Evolutionary conservation across 2,797 vertebrate species (phyloP).

Genomic region (Danio tinwini): DNA sequence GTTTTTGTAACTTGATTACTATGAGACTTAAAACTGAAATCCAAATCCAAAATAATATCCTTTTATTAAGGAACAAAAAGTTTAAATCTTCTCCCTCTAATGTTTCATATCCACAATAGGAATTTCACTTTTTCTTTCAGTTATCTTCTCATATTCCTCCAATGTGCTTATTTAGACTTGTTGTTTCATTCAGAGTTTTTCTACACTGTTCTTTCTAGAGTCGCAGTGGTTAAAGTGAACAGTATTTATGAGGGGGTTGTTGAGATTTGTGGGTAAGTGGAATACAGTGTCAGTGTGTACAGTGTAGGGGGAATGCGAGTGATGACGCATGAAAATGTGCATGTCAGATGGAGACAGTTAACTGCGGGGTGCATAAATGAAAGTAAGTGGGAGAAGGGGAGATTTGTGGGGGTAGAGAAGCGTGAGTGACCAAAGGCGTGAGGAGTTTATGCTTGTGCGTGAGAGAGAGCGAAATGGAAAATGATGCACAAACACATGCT

Average conservation of each 20-base stretch:
- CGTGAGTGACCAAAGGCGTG: slow-evolving; percentile 38
- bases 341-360: slow-evolving; percentile 50
- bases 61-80: too few species aligned
- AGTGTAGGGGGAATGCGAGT: slow-evolving; percentile 51
- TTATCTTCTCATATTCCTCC: slow-evolving; percentile 19
- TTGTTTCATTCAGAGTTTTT: slow-evolving; percentile 49
- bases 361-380: slow-evolving; percentile 39
- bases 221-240: neutral
- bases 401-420: slow-evolving; percentile 41
- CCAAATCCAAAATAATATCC: too few species aligned
- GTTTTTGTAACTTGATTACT: too few species aligned
- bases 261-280: slow-evolving; percentile 29
- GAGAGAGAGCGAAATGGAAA: slow-evolving; percentile 49
- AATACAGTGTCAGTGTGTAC: slow-evolving; percentile 37
- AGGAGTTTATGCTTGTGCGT: slow-evolving; percentile 41
- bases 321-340: slow-evolving; percentile 48
- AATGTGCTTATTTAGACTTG: slow-evolving; percentile 37
- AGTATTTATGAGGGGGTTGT: slow-evolving; percentile 17
- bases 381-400: slow-evolving; percentile 31
- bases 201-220: neutral
- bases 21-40: too few species aligned
- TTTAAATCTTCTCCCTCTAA: too few species aligned
- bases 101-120: too few species aligned
- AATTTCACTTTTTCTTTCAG: slow-evolving; percentile 54
- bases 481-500: slow-evolving; percentile 33